phyloP scores from a whole-genome alignment of 2,113 vertebrate species.

The Aix galericulata region DNA sequence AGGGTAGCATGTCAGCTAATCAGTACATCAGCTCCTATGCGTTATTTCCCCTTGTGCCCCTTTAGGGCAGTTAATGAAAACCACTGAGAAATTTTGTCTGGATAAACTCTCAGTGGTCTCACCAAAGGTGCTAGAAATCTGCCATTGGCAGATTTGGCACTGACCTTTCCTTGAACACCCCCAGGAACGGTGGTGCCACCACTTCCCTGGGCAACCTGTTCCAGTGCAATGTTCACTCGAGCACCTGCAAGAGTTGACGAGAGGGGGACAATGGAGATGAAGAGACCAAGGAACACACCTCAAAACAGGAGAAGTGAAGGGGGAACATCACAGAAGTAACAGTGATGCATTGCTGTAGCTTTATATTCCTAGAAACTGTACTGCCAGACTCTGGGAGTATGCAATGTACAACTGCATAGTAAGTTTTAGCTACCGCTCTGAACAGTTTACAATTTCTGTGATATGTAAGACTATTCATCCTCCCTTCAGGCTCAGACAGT shows the following conservation, averaged over 20 bases:
- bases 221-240: background rate
- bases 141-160: background rate
- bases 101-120: background rate
- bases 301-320: background rate
- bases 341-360: background rate
- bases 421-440: background rate
- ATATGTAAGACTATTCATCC: background rate
- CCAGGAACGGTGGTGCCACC: too few relatives aligned
- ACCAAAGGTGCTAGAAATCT: background rate
- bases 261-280: background rate
- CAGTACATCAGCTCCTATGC: background rate
- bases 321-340: background rate
- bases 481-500: background rate
- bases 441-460: background rate
- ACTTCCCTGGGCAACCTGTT: too few relatives aligned
- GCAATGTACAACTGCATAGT: background rate
- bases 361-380: background rate
- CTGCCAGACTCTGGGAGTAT: background rate
- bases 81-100: background rate
- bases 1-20: background rate
- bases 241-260: background rate
- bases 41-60: background rate
- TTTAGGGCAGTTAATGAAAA: background rate
- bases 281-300: background rate
- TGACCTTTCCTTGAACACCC: too few relatives aligned